These are phyloP conservation scores for Heteronetta atricapilla DNA, from an alignment of 2,113 vertebrate genomes.

Conservation along the genomic window DNA sequence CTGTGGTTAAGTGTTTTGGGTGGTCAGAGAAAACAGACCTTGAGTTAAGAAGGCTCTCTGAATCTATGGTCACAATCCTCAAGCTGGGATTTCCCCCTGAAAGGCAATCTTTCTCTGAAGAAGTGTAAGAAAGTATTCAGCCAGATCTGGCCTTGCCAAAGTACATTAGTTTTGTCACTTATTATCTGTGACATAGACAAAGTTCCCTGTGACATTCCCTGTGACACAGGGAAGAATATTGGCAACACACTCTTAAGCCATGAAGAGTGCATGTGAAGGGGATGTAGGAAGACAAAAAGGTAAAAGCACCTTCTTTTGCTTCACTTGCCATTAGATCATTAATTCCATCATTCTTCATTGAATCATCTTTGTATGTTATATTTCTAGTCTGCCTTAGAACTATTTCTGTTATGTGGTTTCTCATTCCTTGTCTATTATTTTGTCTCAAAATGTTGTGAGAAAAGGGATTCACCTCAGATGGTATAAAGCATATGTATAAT, in stretches of 20 bases:
- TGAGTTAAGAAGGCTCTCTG: neutral
- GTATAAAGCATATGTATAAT: fast-evolving
- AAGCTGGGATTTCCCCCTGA: neutral
- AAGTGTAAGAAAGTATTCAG: neutral
- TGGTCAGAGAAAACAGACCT: neutral
- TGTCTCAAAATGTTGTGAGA: neutral
- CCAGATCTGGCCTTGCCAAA: neutral
- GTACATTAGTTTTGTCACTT: neutral
- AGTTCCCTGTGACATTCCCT: too few relatives aligned
- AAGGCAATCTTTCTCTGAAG: neutral
- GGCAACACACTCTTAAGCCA: neutral
- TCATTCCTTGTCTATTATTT: neutral
- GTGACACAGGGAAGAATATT: neutral
- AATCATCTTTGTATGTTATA: neutral
- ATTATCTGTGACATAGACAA: neutral
- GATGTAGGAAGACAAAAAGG: neutral
- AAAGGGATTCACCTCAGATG: neutral
- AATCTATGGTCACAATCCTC: neutral
- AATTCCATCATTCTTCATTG: neutral
- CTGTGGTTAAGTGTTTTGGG: neutral
- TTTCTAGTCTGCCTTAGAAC: neutral
- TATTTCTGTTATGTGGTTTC: neutral
- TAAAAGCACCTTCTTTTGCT: neutral
- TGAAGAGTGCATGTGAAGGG: neutral
- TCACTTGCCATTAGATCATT: neutral